phyloP scores from a whole-genome alignment of 2,797 vertebrate genomes.

The Brachyalestes nurse region DNA sequence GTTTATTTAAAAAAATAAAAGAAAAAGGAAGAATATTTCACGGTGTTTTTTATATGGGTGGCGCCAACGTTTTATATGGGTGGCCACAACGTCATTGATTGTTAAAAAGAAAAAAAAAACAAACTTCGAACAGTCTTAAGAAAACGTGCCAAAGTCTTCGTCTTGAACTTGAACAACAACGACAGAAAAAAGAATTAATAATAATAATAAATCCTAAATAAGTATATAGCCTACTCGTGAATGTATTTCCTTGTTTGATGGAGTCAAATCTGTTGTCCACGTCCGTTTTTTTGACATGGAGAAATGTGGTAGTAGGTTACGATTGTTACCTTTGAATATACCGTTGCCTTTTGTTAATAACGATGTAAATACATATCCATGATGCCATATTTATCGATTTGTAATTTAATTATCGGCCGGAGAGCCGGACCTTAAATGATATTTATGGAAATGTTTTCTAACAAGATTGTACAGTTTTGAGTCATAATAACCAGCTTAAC shows the following conservation, averaged over 20 bases:
- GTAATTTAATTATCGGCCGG: conserved; percentile 99
- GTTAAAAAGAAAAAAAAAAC: conserved; percentile 77
- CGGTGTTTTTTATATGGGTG: conserved; percentile 85
- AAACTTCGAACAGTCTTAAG: conserved; percentile 96
- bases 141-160: conserved; percentile 99
- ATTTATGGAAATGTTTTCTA: conserved; percentile 99
- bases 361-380: conserved; percentile 99
- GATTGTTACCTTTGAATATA: conserved; percentile 97
- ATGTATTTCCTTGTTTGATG: conserved; percentile 99
- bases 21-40: conserved; percentile 80
- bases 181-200: conserved; percentile 67
- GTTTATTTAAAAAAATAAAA: conserved; percentile 76
- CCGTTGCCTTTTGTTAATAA: conserved; percentile 99
- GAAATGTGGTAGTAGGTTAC: conserved; percentile 94
- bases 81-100: conserved; percentile 83
- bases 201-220: conserved; percentile 78
- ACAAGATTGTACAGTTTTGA: conserved; percentile 98
- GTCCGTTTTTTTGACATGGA: conserved; percentile 89
- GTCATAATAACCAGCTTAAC: conserved; percentile 94
- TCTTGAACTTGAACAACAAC: conserved; percentile 92
- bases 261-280: conserved; percentile 94
- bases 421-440: conserved; percentile 98
- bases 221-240: conserved; percentile 94
- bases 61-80: conserved; percentile 75
- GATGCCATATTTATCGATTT: conserved; percentile 99